Evolutionary conservation across 2,888 invertebrate species (phyloP).

Genomic region (Dendrolimus houi): DNA sequence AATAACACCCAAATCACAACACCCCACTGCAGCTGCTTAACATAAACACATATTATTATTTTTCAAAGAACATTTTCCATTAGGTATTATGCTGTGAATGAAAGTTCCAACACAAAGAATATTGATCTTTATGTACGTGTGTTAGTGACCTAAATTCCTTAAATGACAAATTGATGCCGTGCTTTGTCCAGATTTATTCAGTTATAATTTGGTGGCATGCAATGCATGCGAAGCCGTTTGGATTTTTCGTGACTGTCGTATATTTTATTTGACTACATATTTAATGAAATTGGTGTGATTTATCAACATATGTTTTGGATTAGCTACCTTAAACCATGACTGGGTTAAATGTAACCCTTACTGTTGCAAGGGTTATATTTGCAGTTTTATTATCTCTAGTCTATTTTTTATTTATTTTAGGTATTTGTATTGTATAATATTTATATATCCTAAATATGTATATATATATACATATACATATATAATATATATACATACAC

Average conservation of each 20-base stretch:
- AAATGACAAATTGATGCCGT: not conserved
- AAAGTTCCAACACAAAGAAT: not conserved
- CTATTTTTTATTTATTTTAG: too few species aligned
- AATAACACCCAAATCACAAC: not conserved
- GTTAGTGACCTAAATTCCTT: not conserved
- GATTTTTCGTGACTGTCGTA: not conserved
- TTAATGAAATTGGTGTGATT: too few species aligned
- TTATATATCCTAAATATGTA: too few species aligned
- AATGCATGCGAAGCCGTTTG: not conserved
- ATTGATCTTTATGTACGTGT: not conserved
- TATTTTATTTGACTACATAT: too few species aligned
- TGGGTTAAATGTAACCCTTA: too few species aligned
- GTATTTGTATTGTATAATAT: too few species aligned
- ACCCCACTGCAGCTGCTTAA: not conserved
- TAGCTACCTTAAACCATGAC: too few species aligned
- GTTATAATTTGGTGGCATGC: not conserved
- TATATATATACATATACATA: too few species aligned
- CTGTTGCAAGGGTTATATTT: too few species aligned
- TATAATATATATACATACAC: too few species aligned
- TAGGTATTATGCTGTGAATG: not conserved
- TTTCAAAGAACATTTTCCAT: not conserved
- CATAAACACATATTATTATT: not conserved
- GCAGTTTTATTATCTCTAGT: too few species aligned
- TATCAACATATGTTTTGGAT: too few species aligned
- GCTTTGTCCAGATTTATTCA: not conserved